These are phyloP conservation scores for Saguinus imperator DNA, from an alignment of 2,113 vertebrate genomes.

Conservation along the genomic window DNA sequence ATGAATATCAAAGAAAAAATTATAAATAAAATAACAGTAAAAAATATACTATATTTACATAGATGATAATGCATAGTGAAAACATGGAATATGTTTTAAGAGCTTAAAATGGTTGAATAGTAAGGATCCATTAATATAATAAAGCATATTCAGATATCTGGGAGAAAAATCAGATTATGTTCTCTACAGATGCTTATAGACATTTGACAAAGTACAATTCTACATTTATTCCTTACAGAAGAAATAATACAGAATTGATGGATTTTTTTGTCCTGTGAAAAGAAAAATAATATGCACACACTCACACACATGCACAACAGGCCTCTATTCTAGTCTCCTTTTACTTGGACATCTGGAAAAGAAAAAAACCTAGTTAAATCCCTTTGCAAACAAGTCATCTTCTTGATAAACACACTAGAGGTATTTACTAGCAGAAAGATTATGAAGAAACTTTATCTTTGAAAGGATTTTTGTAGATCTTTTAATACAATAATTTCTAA, in stretches of 20 bases:
- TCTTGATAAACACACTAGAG: background rate
- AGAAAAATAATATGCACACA: background rate
- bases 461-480: background rate
- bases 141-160: background rate
- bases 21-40: background rate
- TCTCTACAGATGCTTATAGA: background rate
- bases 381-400: background rate
- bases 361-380: background rate
- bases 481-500: slow-evolving; percentile 17
- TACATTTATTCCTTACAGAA: background rate
- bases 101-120: background rate
- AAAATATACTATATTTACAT: background rate
- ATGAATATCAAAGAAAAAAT: background rate
- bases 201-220: background rate
- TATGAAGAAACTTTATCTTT: background rate
- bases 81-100: background rate
- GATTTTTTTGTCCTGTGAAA: background rate
- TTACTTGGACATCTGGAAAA: background rate
- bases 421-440: background rate
- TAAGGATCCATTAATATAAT: background rate
- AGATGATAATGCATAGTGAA: background rate
- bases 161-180: background rate
- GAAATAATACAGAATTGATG: background rate
- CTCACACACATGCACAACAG: background rate
- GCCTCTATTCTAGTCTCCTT: background rate